Evolutionary conservation across 2,888 invertebrate species (phyloP).

Genomic region (Drosophila pseudotalamancana): DNA sequence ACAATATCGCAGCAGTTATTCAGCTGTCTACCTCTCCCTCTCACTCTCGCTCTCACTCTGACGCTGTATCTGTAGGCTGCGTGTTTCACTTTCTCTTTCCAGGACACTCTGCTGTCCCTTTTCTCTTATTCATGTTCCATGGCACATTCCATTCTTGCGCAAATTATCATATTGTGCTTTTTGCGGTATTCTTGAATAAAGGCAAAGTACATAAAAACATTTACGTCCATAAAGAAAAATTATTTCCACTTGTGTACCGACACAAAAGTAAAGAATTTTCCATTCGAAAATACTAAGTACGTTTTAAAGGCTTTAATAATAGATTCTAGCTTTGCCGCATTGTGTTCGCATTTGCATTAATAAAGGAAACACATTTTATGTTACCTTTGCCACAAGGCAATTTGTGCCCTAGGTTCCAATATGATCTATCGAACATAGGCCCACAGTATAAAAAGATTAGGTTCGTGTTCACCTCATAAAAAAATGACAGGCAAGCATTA

Average conservation of each 20-base stretch:
- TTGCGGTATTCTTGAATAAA: constrained; percentile 66
- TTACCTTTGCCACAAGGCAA: constrained; percentile 43
- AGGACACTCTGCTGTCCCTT: background rate
- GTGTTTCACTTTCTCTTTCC: background rate
- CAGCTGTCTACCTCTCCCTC: no score
- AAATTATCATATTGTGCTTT: constrained; percentile 74
- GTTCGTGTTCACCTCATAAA: constrained; percentile 28
- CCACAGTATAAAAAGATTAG: no score
- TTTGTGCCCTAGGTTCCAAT: constrained; percentile 44
- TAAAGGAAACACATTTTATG: constrained; percentile 45
- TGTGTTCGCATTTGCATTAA: constrained; percentile 31
- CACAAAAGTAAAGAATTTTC: background rate
- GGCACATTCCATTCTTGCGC: constrained; percentile 18
- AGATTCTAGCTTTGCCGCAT: background rate
- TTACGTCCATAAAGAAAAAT: constrained; percentile 69
- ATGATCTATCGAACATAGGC: background rate
- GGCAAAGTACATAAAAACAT: constrained; percentile 59
- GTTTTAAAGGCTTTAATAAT: no score
- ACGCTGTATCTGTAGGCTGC: background rate
- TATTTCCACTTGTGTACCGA: constrained; percentile 49
- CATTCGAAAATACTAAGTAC: no score
- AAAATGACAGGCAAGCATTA: constrained; percentile 26
- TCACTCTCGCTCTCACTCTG: no score
- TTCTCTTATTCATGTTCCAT: constrained; percentile 6
- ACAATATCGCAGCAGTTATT: constrained; percentile 55